A percentile compares a stretch with the other conserved stretches of the same genome.
Evolutionary conservation across 2,113 vertebrate genomes (phyloP).

Genomic region (Aegypius monachus): DNA sequence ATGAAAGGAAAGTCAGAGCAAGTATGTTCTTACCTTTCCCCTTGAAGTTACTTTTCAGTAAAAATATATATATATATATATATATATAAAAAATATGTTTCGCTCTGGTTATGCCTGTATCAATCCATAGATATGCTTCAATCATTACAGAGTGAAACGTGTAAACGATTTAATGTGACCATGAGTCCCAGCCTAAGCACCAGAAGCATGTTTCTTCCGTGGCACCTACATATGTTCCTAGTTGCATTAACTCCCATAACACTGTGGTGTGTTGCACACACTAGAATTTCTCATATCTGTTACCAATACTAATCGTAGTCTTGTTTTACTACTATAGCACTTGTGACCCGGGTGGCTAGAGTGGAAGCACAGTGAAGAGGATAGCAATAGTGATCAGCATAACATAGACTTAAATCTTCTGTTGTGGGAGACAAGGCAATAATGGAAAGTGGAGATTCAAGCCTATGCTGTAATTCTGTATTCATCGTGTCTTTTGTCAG

Average conservation of each 20-base stretch:
- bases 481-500: background rate
- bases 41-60: background rate
- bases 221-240: background rate
- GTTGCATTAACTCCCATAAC: background rate
- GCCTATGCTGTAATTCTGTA: background rate
- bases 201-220: background rate
- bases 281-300: background rate
- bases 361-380: background rate
- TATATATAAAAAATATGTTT: background rate
- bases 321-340: background rate
- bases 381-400: background rate
- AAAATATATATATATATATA: background rate
- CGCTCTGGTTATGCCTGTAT: background rate
- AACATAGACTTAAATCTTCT: background rate
- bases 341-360: background rate
- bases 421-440: background rate
- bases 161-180: background rate
- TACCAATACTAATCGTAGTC: background rate
- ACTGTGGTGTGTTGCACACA: background rate
- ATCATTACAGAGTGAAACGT: background rate
- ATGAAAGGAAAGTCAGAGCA: background rate
- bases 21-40: background rate
- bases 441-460: background rate
- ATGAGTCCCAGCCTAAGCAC: background rate
- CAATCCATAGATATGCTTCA: background rate